phyloP scores from a whole-genome alignment of 2,113 vertebrate species.

The Dicerorhinus sumatrensis region DNA sequence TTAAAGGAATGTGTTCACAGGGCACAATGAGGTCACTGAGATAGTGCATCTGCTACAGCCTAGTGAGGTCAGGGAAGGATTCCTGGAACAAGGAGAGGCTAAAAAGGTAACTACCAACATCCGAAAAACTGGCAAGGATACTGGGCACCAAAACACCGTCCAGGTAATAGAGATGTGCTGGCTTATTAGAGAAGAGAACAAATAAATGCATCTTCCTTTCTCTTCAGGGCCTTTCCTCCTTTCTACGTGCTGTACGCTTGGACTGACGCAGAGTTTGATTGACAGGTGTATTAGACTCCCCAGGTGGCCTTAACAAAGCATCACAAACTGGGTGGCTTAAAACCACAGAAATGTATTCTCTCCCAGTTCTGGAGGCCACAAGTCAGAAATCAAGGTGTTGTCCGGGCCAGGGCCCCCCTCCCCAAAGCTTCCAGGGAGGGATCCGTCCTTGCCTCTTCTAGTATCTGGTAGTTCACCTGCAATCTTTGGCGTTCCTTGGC shows the following conservation, averaged over 20 bases:
- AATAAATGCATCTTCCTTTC: neutral
- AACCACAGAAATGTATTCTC: neutral
- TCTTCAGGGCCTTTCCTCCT: neutral
- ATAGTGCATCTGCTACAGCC: neutral
- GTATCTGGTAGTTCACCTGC: neutral
- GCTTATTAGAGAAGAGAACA: neutral
- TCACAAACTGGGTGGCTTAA: neutral
- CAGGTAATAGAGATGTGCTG: accelerated
- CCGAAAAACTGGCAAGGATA: neutral
- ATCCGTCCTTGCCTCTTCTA: neutral
- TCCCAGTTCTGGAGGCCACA: neutral
- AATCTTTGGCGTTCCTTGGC: too few species aligned
- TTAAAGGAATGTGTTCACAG: neutral
- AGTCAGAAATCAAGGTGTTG: neutral
- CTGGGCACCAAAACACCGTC: neutral
- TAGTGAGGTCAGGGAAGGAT: neutral
- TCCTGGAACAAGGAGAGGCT: neutral
- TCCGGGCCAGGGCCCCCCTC: neutral
- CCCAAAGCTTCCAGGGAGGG: neutral
- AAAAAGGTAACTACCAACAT: neutral
- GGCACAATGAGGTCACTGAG: neutral
- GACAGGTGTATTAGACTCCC: too few species aligned
- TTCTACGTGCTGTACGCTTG: neutral
- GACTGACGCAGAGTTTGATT: too few species aligned
- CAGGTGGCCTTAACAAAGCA: too few species aligned